Conservation (phyloP, 2,113 vertebrate genomes). For the Xiphophorus maculatus region DNA sequence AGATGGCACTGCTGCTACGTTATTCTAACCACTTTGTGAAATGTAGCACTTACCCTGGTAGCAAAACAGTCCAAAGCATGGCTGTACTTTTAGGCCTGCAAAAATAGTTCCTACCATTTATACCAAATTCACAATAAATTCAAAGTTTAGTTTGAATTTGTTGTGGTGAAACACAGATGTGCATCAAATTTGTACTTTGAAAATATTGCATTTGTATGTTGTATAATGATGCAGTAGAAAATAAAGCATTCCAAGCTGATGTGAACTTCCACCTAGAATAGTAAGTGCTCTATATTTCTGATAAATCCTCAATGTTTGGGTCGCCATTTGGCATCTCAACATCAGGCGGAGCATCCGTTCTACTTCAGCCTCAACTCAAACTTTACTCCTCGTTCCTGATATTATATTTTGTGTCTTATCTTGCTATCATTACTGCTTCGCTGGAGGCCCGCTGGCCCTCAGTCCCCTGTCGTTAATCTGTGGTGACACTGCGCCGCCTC, state of each 20-base stretch:
- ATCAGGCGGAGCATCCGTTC: neutral
- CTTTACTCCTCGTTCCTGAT: conserved; percentile 25
- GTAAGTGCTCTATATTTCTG: neutral
- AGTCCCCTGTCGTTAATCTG: conserved; percentile 48
- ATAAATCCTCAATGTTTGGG: neutral
- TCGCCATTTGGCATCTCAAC: neutral
- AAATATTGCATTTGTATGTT: too few relatives aligned
- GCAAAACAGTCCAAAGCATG: too few relatives aligned
- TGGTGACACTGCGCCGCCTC: conserved; percentile 37
- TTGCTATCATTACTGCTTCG: conserved; percentile 8
- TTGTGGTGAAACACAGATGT: too few relatives aligned
- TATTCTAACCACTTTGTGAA: too few relatives aligned
- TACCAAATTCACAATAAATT: too few relatives aligned
- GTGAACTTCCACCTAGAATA: neutral
- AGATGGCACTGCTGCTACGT: too few relatives aligned
- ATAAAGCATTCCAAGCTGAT: neutral
- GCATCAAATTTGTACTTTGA: too few relatives aligned
- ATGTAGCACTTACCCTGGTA: too few relatives aligned
- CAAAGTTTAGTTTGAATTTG: too few relatives aligned
- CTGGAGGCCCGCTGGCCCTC: conserved; percentile 22
- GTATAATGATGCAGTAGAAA: neutral
- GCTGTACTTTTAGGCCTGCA: too few relatives aligned
- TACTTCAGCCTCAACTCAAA: conserved; percentile 4
- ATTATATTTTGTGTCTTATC: conserved; percentile 10
- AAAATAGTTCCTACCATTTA: too few relatives aligned